Percentiles rank a stretch among this genome's conserved stretches.
Conservation (phyloP, 2,797 vertebrate species). For the Sardinella longiceps region DNA sequence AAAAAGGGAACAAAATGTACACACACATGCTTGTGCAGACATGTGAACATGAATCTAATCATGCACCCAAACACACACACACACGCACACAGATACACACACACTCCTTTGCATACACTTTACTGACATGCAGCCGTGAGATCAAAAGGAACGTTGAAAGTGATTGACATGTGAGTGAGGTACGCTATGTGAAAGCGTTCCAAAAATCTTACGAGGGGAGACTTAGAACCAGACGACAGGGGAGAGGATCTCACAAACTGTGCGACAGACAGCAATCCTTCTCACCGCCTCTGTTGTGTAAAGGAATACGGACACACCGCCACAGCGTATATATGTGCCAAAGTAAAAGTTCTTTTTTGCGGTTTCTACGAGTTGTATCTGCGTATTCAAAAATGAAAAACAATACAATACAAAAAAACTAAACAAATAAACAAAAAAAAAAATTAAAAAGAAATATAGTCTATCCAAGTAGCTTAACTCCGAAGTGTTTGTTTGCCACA, state of each 20-base stretch:
- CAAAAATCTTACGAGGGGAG: background rate
- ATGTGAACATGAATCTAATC: background rate
- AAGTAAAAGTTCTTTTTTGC: conserved; percentile 81
- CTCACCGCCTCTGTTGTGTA: background rate
- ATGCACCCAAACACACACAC: conserved; percentile 24
- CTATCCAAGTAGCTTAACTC: conserved; percentile 75
- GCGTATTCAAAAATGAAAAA: conserved; percentile 56
- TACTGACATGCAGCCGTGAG: conserved; percentile 2
- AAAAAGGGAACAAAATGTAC: conserved; percentile 14
- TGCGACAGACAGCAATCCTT: conserved; percentile 59
- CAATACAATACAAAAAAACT: conserved; percentile 4
- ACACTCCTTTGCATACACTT: background rate
- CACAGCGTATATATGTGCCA: conserved; percentile 82
- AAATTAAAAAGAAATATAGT: conserved; percentile 63
- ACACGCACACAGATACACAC: background rate
- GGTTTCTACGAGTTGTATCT: conserved; percentile 81
- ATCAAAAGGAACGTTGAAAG: background rate
- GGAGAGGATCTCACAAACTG: conserved; percentile 67
- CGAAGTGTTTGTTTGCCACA: conserved; percentile 72
- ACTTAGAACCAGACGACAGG: conserved; percentile 55
- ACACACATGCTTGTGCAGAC: background rate
- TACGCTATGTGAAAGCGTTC: background rate
- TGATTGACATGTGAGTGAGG: background rate
- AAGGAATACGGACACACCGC: conserved; percentile 70
- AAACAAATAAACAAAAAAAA: conserved; percentile 51